Evolutionary conservation across 2,888 invertebrate genomes (phyloP).

Genomic region (Athripsodes cinereus): DNA sequence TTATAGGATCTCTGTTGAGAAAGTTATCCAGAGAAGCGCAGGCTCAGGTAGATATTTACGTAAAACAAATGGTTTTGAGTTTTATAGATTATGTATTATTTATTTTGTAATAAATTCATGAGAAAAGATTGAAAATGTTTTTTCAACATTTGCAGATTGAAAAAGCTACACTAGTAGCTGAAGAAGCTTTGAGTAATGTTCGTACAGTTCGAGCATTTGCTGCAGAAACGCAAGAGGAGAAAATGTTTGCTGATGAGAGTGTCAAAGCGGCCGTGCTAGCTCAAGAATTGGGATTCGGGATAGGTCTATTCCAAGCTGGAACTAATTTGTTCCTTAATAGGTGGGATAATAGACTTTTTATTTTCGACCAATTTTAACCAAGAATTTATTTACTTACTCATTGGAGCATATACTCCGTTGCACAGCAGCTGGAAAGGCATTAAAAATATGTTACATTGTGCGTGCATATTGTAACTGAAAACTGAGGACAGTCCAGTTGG

Average conservation of each 20-base stretch:
- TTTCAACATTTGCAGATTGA: slow-evolving; percentile 62
- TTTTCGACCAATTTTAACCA: too few species aligned
- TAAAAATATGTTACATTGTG: too few species aligned
- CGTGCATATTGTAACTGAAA: too few species aligned
- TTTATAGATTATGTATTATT: too few species aligned
- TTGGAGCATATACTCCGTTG: too few species aligned
- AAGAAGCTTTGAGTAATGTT: slow-evolving; percentile 90
- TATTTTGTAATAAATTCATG: too few species aligned
- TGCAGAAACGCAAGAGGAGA: slow-evolving; percentile 78
- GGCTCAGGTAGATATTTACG: slow-evolving; percentile 59
- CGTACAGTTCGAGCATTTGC: slow-evolving; percentile 92
- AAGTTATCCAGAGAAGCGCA: slow-evolving; percentile 75
- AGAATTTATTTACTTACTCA: too few species aligned
- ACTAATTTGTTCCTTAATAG: slow-evolving; percentile 81
- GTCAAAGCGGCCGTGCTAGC: slow-evolving; percentile 65
- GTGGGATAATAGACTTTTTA: too few species aligned
- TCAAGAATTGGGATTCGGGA: slow-evolving; percentile 79
- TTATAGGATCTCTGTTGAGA: slow-evolving; percentile 73
- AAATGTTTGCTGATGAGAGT: slow-evolving; percentile 68
- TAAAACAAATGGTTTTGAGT: too few species aligned
- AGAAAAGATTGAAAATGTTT: too few species aligned
- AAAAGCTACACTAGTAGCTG: slow-evolving; percentile 81
- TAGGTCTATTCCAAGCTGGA: slow-evolving; percentile 86
- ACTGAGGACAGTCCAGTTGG: too few species aligned
- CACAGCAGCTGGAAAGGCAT: too few species aligned